A percentile compares a stretch with the other conserved stretches of the same genome.
Conservation (phyloP, 2,888 invertebrate genomes). For the Apodemia zela region DNA sequence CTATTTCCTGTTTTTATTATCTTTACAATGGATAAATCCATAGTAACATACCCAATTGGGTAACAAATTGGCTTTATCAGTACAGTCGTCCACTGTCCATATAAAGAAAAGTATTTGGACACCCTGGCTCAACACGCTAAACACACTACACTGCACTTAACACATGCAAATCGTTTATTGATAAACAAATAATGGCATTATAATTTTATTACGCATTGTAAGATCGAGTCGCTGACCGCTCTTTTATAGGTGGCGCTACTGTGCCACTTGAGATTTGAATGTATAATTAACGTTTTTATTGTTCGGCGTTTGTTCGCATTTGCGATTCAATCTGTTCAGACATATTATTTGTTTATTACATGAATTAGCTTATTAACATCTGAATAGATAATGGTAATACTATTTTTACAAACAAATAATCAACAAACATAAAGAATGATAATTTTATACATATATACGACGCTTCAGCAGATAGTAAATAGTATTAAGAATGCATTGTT, state of each 20-base stretch:
- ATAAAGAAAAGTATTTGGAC: conserved; percentile 12
- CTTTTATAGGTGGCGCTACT: conserved; percentile 48
- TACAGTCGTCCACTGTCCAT: too few species aligned
- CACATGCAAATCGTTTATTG: conserved; percentile 75
- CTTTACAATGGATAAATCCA: too few species aligned
- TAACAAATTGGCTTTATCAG: background rate
- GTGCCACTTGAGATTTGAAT: conserved; percentile 53
- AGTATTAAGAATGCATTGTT: too few species aligned
- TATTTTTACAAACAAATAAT: too few species aligned
- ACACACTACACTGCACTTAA: conserved; percentile 54
- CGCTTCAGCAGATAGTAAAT: too few species aligned
- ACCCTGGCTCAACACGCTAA: conserved; percentile 37
- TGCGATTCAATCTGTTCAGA: conserved; percentile 16
- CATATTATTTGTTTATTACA: conserved; percentile 21
- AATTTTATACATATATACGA: too few species aligned
- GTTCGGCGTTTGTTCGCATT: conserved; percentile 28
- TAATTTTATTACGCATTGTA: conserved; percentile 70
- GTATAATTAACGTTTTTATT: conserved; percentile 59
- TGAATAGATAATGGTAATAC: too few species aligned
- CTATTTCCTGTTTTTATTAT: too few species aligned
- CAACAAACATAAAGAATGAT: too few species aligned
- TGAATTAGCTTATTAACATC: background rate
- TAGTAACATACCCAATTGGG: too few species aligned
- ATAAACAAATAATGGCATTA: conserved; percentile 74
- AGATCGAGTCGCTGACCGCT: conserved; percentile 54